Evolutionary conservation across 2,113 vertebrate species (phyloP), one percentile per base, ranked within the genome.

Genomic region (Microtus richardsoni): DNA sequence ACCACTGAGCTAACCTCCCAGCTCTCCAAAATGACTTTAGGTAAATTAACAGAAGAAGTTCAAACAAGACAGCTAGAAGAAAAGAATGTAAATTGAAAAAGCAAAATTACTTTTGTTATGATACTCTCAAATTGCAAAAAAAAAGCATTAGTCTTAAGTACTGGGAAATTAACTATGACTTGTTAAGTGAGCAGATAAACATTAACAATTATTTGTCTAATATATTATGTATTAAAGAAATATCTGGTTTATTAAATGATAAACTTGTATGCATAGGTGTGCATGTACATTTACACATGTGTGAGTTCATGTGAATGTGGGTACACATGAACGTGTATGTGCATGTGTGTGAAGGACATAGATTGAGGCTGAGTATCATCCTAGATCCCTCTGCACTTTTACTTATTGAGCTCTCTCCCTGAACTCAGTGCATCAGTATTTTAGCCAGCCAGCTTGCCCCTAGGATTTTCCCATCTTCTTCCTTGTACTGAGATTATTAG

Each of bases 41-140:
- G 62, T 93, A 78, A 89, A 64, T 73, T 62, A 13, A 91, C 84
- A 91, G 75, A 89, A 95, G 13, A 49, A 47, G 90, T 87, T 93
- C 39, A 74, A 28, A 80, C 58, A 88, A 78, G 89, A 87, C 13
- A 54, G n/a, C 62, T 70, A 26, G 26, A 78, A 39, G 36, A 0
- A 21, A 30, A 78, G 62, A 83, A 9, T 30, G 16, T 89, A 41
- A 79, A 58, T 96, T 74, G 49, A 88, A 94, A 83, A 54, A 7
- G 41, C 58, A 39, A 11, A 73, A 24, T 92, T 82, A 33, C 88
- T 88, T 71, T 94, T 96, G 19, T 49, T 62, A 84, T 82, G 49
- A 30, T 52, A 88, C 54, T 36, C 9, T 74, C 70, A 78, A 52
- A 86, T 73, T 41, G 70, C 11, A 83, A 83, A 64, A 47, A 44